These are phyloP conservation scores for Ceyx margarethae DNA, from an alignment of 2,113 vertebrate species.

Conservation along the genomic window DNA sequence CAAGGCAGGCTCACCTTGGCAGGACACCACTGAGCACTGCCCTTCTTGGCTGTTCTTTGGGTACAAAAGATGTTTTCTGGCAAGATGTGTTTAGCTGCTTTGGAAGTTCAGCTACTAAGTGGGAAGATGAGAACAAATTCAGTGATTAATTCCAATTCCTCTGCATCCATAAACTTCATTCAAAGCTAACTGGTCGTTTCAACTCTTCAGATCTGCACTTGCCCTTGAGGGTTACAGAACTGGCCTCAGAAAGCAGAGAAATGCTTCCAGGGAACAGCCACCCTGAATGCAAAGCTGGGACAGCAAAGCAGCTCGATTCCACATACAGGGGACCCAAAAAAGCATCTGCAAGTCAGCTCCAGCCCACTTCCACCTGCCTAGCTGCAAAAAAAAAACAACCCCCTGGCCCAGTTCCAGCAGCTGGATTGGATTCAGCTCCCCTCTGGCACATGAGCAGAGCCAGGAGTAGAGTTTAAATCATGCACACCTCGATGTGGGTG, in stretches of 20 bases:
- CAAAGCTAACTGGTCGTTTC: not conserved
- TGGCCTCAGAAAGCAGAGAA: not conserved
- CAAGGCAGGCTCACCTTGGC: not conserved
- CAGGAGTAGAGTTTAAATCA: not conserved
- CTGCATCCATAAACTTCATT: not conserved
- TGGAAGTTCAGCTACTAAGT: not conserved
- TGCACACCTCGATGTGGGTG: not conserved
- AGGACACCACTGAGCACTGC: not conserved
- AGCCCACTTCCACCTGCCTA: constrained; percentile 23
- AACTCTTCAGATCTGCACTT: not conserved
- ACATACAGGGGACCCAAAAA: not conserved
- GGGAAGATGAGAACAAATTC: not conserved
- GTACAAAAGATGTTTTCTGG: not conserved
- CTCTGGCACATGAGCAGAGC: not conserved
- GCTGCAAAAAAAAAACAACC: not conserved
- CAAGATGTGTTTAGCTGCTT: not conserved
- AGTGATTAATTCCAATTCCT: not conserved
- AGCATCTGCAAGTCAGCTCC: constrained; percentile 16
- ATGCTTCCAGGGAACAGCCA: not conserved
- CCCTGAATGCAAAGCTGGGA: not conserved
- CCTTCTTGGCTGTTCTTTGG: not conserved
- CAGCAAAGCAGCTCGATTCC: not conserved
- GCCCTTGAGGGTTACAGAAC: not conserved
- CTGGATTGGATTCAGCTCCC: not conserved
- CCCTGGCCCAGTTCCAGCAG: not conserved